Percentiles rank a stretch among this genome's conserved stretches.
phyloP scores from a whole-genome alignment of 2,797 vertebrate genomes.

The Neosilurus hyrtlii region DNA sequence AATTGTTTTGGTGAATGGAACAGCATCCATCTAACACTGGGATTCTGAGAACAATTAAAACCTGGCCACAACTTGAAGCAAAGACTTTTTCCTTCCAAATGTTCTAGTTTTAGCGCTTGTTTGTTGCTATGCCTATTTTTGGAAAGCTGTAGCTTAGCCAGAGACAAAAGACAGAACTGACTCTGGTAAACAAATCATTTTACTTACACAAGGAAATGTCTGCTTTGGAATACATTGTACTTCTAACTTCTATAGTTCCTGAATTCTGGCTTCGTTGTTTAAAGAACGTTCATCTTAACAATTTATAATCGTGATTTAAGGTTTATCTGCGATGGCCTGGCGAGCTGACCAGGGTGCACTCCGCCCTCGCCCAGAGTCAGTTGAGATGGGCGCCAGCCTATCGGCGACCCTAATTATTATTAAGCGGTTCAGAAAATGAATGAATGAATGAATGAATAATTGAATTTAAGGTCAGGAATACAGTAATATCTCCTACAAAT shows the following conservation, averaged over 20 bases:
- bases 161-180: conserved; percentile 26
- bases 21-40: neutral
- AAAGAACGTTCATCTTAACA: no score
- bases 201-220: conserved; percentile 39
- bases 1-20: neutral
- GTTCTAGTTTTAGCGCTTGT: conserved; percentile 22
- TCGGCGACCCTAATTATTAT: no score
- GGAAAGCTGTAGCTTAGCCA: conserved; percentile 14
- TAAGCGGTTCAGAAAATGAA: no score
- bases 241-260: conserved; percentile 29
- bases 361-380: no score
- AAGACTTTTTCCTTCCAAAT: conserved; percentile 13
- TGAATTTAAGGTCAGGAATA: no score
- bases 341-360: no score
- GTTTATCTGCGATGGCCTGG: no score
- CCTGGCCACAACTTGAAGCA: neutral
- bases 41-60: conserved; percentile 7
- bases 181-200: conserved; percentile 39
- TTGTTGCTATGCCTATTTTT: conserved; percentile 20
- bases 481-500: no score
- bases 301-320: no score
- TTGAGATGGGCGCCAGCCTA: no score
- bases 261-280: conserved; percentile 29
- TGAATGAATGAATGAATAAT: no score
- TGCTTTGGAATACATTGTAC: neutral